Percentiles rank a stretch among this genome's conserved stretches.
phyloP scores from a whole-genome alignment of 2,113 vertebrate genomes.

The Poeciliopsis occidentalis region DNA sequence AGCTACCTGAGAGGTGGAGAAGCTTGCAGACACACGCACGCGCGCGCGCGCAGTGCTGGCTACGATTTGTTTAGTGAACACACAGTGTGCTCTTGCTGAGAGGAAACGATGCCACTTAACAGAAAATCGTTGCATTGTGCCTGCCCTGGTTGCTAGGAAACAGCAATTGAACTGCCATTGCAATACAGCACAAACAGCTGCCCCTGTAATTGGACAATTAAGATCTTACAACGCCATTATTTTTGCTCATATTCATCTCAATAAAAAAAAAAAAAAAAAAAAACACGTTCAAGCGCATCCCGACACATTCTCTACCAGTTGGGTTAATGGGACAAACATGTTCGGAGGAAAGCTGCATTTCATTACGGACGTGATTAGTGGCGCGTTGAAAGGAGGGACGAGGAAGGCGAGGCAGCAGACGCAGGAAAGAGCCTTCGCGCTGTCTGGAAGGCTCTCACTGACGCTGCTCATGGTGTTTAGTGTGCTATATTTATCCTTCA shows the following conservation, averaged over 20 bases:
- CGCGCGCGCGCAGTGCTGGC: constrained; percentile 5
- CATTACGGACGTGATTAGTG: constrained; percentile 60
- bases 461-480: constrained; percentile 37
- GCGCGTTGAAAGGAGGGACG: constrained; percentile 23
- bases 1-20: constrained; percentile 12
- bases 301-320: constrained; percentile 68
- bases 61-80: constrained; percentile 48
- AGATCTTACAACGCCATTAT: constrained; percentile 80
- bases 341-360: constrained; percentile 46
- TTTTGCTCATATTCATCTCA: constrained; percentile 74
- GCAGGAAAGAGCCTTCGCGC: constrained; percentile 7
- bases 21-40: neutral
- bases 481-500: constrained; percentile 66
- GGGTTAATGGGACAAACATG: constrained; percentile 78
- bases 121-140: constrained; percentile 77
- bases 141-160: constrained; percentile 83
- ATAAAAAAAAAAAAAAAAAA: constrained; percentile 38
- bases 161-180: constrained; percentile 78
- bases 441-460: constrained; percentile 3
- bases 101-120: constrained; percentile 68
- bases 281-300: constrained; percentile 57
- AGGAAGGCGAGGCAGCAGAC: neutral
- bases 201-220: constrained; percentile 82
- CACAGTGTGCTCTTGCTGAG: constrained; percentile 16
- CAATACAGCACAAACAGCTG: constrained; percentile 79